phyloP scores from a whole-genome alignment of 2,797 vertebrate genomes.

The Erethizon dorsatum region DNA sequence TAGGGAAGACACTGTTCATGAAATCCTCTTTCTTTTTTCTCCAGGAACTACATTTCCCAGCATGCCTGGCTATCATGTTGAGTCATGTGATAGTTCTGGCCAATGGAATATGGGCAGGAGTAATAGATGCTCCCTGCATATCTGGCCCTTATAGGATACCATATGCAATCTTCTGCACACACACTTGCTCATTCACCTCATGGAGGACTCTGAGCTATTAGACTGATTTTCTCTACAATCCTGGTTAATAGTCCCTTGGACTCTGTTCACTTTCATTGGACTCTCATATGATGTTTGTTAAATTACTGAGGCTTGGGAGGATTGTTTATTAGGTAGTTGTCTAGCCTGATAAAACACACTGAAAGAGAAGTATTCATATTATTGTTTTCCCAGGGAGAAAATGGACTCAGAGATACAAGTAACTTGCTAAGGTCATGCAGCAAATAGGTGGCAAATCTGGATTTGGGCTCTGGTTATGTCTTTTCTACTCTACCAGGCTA shows the following conservation, averaged over 20 bases:
- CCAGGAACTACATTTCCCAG: constrained; percentile 76
- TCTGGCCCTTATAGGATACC: constrained; percentile 12
- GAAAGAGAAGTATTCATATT: neutral
- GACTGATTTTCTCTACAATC: neutral
- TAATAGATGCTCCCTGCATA: neutral
- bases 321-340: constrained; percentile 47
- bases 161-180: neutral
- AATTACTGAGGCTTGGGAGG: neutral
- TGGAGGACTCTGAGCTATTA: neutral
- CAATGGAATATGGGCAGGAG: constrained; percentile 40
- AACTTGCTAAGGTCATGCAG: neutral
- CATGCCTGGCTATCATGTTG: neutral
- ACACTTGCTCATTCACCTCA: neutral
- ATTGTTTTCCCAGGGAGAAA: constrained; percentile 46
- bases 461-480: neutral
- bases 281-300: neutral
- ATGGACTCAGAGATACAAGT: constrained; percentile 35
- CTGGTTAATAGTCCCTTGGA: neutral
- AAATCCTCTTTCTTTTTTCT: neutral
- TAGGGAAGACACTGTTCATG: neutral
- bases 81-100: constrained; percentile 32
- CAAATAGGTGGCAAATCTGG: neutral
- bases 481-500: neutral
- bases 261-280: neutral
- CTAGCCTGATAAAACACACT: neutral